Base-by-base conservation (phyloP, 30 jellyfish, hydroid and myxozoan genomes). In the Cassiopea andromeda region DNA sequence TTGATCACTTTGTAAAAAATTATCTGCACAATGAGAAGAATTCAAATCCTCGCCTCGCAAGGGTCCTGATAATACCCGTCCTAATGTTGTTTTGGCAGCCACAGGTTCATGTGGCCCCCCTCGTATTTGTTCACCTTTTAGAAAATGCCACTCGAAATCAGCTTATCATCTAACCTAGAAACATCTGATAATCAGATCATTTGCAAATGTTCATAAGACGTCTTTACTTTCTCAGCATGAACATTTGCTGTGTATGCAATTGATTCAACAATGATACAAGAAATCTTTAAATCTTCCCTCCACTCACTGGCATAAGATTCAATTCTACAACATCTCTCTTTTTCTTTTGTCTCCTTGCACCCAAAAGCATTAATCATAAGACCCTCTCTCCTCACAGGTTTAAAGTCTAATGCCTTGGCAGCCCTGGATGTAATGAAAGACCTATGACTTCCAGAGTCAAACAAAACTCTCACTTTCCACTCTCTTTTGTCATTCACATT, bases 331-430 rank as follows among this genome's bases (percentile, higher is more conserved):
- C 83, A 8, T 74, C 83, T 46, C 83, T 13, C 61, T 18, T 46
- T 8, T 12, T 5, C 61, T 74, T 74, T 61, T 46, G 83, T 18
- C 19, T 74, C 61, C 10, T 46, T 43, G 60, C 83, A 17, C 83
- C 83, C 83, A 74, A 74, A 74, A 5, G 60, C 83, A 12, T 74
- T 74, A 5, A 74, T 74, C 83, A 12, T 61, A 8, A 43, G 61
- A 8, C 18, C 44, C 44, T 74, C 83, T 74, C 43, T 74, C 83
- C 61, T 16, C 61, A 74, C 83, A 5, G 83, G 83, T 18, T 18
- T 46, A 12, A 74, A 43, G 8, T 61, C 83, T 74, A 74, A 46
- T 13, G 10, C 44, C 44, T 43, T 61, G 5, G 0, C 83, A 19
- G 83, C 83, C 61, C 47, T 74, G 61, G 83, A 60, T 13, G 64